Evolutionary conservation across 2,113 vertebrate genomes (phyloP), one percentile per base, ranked within the genome.

Genomic region (Petrocephalus zakoni): DNA sequence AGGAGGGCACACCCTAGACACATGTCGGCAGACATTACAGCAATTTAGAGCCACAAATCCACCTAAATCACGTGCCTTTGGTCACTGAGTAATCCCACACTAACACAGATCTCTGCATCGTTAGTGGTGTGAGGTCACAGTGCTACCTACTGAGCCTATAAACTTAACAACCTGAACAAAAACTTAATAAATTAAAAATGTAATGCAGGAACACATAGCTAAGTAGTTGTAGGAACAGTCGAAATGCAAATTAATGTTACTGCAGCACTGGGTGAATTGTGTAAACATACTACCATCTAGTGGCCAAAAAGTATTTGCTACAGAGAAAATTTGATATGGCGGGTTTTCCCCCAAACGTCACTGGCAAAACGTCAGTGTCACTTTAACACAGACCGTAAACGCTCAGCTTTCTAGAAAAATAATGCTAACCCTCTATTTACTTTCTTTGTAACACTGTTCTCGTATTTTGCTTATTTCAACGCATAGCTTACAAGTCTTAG

Each of bases 241-340:
- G 17, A 34, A 78, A 42, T 78, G 29, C 4, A 75, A 19, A 75
- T 37, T 29, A 10, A 29, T 42, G 72, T 78, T 8, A 8, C 1
- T 2, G 13, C 37, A 19, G 37, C 15, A 42, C 17, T 42, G 15
- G 72, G 72, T 42, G 17, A 42, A 78, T 78, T 17, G 37, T 42
- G 8, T 19, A 8, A 78, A 17, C 34, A 78, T 75, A 47, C 87
- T 87, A 8, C 87, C 61, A 87, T 52, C 87, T 87, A 75, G 87
- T 87, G 87, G 47, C 15, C 22, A 87, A 83, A 37, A 78, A 42
- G 15, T 34, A 75, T 34, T 5, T 17, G 34, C 2, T 15, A 72
- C 5, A 75, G 68, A 25, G 61, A 42, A 42, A 42, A 78, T n/a
- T 84, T 46, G n/a, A 7, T 49, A 46, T n/a, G 37, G 81, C 47